phyloP scores from a whole-genome alignment of 2,113 vertebrate species.

The Orientallactaga bullata region DNA sequence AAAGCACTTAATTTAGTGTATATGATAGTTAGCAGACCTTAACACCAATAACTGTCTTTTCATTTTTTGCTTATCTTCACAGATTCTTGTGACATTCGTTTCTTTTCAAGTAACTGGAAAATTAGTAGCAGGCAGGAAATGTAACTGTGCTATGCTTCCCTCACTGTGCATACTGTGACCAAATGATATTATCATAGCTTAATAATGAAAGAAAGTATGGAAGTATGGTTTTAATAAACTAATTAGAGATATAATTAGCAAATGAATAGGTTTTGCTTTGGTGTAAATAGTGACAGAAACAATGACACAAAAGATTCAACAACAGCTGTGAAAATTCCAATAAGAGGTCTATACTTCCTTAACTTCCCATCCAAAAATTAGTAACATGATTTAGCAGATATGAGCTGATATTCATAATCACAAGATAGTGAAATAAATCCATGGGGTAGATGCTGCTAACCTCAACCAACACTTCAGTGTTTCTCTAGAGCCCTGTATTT shows the following conservation, averaged over 20 bases:
- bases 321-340: neutral
- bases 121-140: neutral
- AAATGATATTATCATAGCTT: neutral
- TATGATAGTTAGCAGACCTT: neutral
- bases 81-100: neutral
- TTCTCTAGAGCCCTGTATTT: neutral
- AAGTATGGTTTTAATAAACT: constrained; percentile 40
- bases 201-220: constrained; percentile 21
- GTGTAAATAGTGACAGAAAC: neutral
- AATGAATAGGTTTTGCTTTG: neutral
- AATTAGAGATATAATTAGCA: neutral
- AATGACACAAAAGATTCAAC: neutral
- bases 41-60: constrained; percentile 16
- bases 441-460: neutral
- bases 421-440: neutral
- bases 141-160: neutral
- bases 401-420: neutral
- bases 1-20: neutral
- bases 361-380: neutral
- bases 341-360: neutral
- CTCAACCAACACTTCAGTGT: neutral
- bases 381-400: neutral
- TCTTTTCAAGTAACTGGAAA: constrained; percentile 47
- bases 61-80: constrained; percentile 21
- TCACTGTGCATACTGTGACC: neutral